Evolutionary conservation across 2,797 vertebrate species (phyloP), one percentile per base, ranked within the genome.

Genomic region (Tapirus indicus): DNA sequence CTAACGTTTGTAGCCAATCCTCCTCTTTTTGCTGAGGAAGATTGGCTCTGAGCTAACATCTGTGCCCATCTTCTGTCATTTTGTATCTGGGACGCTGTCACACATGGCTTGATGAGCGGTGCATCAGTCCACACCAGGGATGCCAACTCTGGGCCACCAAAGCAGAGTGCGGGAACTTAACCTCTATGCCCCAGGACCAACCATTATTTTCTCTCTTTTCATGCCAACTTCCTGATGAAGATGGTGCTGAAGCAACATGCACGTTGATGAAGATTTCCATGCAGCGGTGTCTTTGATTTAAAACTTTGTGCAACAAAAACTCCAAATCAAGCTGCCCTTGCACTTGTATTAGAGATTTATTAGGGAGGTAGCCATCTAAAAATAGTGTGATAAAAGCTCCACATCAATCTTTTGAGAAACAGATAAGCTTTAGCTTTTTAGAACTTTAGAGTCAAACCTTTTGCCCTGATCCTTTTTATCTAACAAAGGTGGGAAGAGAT

Each of bases 401-500:
- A 18, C 23, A 17, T 23, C 32, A 64, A 2, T 49, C 56, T 64
- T 75, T 12, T 78, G 44, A 86, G 88, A 56, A 75, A 32, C n/a
- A 88, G 38, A 75, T 44, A 13, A 5, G 41, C 35, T 71, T 68
- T 18, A 71, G 25, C 7, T 85, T 82, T 82, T 54, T 38, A 78
- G 44, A 89, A 68, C 12, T 78, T 83, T 18, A 27, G 32, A 77
- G 60, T 79, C 16, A 47, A 90, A 79, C 0, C 0, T 86, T 93
- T 82, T 47, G 21, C 74, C n/a, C 23, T 32, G n/a, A 32, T 49
- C 4, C 29, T 77, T 79, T 69, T 75, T 32, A 85, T 78, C 49
- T 78, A 69, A 87, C 21, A 64, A 90, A 77, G 25, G 77, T 21
- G 62, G 56, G 56, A 44, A 95, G 74, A 52, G 21, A 54, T 32